A percentile compares a stretch with the other conserved stretches of the same genome.
These are phyloP conservation scores for Argopecten irradians DNA, from an alignment of 1,140 invertebrate genomes.

Conservation along the genomic window DNA sequence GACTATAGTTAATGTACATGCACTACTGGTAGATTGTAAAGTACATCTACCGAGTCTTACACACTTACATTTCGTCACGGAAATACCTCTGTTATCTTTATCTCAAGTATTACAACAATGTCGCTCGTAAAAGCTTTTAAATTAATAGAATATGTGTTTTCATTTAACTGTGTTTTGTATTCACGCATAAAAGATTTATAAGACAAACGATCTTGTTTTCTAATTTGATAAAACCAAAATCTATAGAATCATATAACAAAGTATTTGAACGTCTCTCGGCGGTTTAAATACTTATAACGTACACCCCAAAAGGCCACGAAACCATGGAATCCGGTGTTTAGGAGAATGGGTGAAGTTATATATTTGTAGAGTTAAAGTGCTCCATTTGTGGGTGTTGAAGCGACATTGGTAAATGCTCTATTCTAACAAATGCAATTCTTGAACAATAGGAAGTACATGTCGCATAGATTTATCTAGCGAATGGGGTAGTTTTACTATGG, in stretches of 20 bases:
- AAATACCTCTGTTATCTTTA: not conserved
- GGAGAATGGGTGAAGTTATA: no score
- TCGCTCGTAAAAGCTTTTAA: not conserved
- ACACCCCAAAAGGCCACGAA: no score
- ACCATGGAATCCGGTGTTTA: no score
- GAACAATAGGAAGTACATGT: slow-evolving; percentile 4
- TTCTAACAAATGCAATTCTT: not conserved
- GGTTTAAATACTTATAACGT: no score
- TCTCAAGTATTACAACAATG: not conserved
- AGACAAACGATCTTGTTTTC: no score
- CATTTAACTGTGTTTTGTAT: not conserved
- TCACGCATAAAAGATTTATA: no score
- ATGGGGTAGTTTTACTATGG: not conserved
- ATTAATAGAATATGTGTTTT: not conserved
- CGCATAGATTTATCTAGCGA: not conserved
- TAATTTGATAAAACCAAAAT: no score
- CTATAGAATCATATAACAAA: no score
- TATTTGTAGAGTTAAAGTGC: not conserved
- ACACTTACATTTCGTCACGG: not conserved
- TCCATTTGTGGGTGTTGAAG: not conserved
- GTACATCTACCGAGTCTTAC: not conserved
- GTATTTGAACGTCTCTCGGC: no score
- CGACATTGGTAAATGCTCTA: not conserved
- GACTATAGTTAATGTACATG: not conserved
- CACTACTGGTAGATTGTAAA: not conserved